Evolutionary conservation across 2,888 invertebrate species (phyloP).

Genomic region (Platyscelio sp.): DNA sequence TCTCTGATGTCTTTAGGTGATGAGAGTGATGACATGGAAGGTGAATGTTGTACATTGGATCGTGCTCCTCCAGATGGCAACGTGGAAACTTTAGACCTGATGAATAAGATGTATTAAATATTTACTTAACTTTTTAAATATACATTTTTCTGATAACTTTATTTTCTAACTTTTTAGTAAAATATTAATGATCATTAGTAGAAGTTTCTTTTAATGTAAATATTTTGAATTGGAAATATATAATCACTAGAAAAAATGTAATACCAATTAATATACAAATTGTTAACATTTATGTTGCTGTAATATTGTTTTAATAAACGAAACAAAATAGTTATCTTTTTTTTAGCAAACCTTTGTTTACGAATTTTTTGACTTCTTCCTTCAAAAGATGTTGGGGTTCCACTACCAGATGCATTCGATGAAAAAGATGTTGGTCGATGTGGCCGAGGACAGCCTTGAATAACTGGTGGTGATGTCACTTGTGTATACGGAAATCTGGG

Average conservation of each 20-base stretch:
- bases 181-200: no score
- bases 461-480: constrained; percentile 83
- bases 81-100: constrained; percentile 82
- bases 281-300: no score
- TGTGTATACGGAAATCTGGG: constrained; percentile 82
- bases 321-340: no score
- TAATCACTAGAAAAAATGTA: no score
- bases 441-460: constrained; percentile 83
- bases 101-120: no score
- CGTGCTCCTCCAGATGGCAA: constrained; percentile 80
- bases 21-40: constrained; percentile 82
- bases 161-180: no score
- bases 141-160: constrained; percentile 1
- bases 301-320: no score
- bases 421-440: constrained; percentile 83
- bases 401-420: constrained; percentile 81
- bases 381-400: constrained; percentile 81
- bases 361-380: constrained; percentile 83
- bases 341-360: constrained; percentile 83
- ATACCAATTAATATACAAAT: neutral
- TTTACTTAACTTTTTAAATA: no score
- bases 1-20: constrained; percentile 83
- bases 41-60: constrained; percentile 82
- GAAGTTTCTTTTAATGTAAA: no score
- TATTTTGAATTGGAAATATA: no score